phyloP scores from a whole-genome alignment of 1,140 invertebrate species.

The Penaeus vannamei region DNA sequence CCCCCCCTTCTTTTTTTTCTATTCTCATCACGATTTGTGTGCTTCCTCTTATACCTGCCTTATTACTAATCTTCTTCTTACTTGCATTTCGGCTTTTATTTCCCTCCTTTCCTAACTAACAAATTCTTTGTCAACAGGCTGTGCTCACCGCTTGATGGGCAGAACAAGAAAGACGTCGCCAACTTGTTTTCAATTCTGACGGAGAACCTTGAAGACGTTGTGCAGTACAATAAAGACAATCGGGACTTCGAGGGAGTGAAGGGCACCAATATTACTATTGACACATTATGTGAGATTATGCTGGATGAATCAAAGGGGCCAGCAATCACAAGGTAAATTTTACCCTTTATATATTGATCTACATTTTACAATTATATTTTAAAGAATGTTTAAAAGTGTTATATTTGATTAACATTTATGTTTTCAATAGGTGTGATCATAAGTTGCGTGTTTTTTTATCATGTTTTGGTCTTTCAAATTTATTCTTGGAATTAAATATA shows the following conservation, averaged over 20 bases:
- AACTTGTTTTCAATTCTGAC: slow-evolving; percentile 86
- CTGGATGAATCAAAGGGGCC: slow-evolving; percentile 72
- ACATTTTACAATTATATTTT: not conserved
- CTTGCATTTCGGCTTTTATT: too few species aligned
- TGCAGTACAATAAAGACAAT: slow-evolving; percentile 97
- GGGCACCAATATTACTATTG: slow-evolving; percentile 83
- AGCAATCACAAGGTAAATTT: not conserved
- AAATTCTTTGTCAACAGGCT: slow-evolving; percentile 74
- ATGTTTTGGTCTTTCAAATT: too few species aligned
- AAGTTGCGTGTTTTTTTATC: too few species aligned
- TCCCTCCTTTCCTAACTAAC: not conserved
- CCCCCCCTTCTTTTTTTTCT: too few species aligned
- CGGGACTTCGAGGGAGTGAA: slow-evolving; percentile 78
- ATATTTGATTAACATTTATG: too few species aligned
- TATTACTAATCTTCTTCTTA: too few species aligned
- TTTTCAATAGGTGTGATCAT: too few species aligned
- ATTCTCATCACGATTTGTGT: too few species aligned
- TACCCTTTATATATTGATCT: not conserved
- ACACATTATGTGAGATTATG: slow-evolving; percentile 84
- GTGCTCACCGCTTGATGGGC: slow-evolving; percentile 82
- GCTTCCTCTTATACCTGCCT: too few species aligned
- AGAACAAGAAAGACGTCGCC: slow-evolving; percentile 80
- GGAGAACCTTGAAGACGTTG: slow-evolving; percentile 83
- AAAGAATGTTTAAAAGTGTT: not conserved
- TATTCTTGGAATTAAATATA: too few species aligned